A percentile compares a stretch with the other conserved stretches of the same genome.
phyloP scores from a whole-genome alignment of 2,113 vertebrate species.

The Rhynchopsitta pachyrhyncha region DNA sequence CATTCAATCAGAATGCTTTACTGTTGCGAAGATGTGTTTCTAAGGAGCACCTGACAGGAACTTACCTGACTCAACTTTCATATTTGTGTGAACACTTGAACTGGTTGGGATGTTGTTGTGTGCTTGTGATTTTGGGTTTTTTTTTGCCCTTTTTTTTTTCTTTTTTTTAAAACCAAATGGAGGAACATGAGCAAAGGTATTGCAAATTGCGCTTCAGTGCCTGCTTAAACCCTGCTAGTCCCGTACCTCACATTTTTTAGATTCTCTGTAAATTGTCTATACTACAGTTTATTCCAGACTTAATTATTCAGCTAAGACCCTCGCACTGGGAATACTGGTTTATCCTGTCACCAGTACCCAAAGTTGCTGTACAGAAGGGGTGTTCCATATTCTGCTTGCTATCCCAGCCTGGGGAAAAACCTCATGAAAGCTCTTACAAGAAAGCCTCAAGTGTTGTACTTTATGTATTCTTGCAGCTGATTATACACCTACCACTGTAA shows the following conservation, averaged over 20 bases:
- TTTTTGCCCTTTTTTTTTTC: background rate
- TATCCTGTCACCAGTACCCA: background rate
- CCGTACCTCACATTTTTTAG: background rate
- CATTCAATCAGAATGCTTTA: background rate
- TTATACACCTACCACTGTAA: background rate
- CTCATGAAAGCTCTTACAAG: background rate
- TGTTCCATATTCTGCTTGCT: background rate
- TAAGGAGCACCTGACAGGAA: background rate
- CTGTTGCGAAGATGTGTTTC: background rate
- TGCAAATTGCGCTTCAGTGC: background rate
- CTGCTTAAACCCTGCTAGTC: background rate
- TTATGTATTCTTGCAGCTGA: background rate
- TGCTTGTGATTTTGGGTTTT: background rate
- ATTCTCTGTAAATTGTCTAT: background rate
- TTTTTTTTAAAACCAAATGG: background rate
- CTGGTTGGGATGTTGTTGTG: background rate
- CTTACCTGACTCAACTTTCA: accelerated
- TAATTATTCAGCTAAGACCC: background rate
- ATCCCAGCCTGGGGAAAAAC: background rate
- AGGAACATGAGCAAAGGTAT: background rate
- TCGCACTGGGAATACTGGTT: background rate
- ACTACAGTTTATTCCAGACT: background rate
- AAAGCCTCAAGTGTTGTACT: background rate
- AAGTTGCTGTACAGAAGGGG: background rate
- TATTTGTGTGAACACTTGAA: background rate